These are phyloP conservation scores for Leptinotarsa rubiginosa DNA, from an alignment of 2,888 invertebrate genomes.

Conservation along the genomic window DNA sequence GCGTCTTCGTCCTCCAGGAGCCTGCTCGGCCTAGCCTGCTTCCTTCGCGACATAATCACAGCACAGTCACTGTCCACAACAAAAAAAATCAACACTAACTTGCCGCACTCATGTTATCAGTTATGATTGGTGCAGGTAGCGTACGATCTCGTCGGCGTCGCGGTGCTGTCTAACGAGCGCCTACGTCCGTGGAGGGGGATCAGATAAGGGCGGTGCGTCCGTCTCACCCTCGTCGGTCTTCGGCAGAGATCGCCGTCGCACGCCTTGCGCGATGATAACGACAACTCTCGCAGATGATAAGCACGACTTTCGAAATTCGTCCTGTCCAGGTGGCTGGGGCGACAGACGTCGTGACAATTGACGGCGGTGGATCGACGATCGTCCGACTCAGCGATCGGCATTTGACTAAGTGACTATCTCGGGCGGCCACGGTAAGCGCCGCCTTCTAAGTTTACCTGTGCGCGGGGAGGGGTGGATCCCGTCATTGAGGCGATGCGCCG, in stretches of 20 bases:
- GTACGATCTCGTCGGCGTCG: slow-evolving; percentile 66
- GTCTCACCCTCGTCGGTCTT: slow-evolving; percentile 62
- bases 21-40: slow-evolving; percentile 70
- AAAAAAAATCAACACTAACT: slow-evolving; percentile 48
- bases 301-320: slow-evolving; percentile 48
- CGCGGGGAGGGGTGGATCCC: slow-evolving; percentile 59
- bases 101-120: slow-evolving; percentile 55
- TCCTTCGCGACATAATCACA: slow-evolving; percentile 69
- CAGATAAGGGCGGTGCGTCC: slow-evolving; percentile 65
- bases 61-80: slow-evolving; percentile 57
- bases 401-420: slow-evolving; percentile 65
- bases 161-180: slow-evolving; percentile 66
- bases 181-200: slow-evolving; percentile 64
- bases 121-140: slow-evolving; percentile 61
- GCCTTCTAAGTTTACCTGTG: slow-evolving; percentile 64
- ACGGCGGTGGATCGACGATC: slow-evolving; percentile 47
- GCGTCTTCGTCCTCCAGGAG: slow-evolving; percentile 68
- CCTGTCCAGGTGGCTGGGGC: slow-evolving; percentile 52
- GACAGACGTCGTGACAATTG: slow-evolving; percentile 44
- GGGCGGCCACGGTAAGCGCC: slow-evolving; percentile 63
- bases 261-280: slow-evolving; percentile 52
- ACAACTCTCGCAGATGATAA: slow-evolving; percentile 44
- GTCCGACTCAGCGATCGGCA: slow-evolving; percentile 62
- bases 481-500: slow-evolving; percentile 64
- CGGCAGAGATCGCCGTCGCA: slow-evolving; percentile 57